phyloP scores from a whole-genome alignment of 2,888 invertebrate species.

The Rhagium mordax region DNA sequence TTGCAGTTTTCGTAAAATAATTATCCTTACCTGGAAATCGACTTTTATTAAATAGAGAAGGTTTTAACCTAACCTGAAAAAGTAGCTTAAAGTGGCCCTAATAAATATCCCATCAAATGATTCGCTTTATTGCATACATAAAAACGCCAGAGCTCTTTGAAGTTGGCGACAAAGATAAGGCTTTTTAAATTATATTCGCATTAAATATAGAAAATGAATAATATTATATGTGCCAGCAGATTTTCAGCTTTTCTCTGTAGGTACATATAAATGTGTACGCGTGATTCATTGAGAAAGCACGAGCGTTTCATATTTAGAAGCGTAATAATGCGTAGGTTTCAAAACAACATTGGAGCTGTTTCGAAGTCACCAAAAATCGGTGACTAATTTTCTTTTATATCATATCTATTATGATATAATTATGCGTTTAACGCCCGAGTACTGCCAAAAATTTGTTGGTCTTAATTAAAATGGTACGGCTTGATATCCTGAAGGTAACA shows the following conservation, averaged over 20 bases:
- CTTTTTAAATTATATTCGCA: neutral
- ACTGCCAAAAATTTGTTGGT: neutral
- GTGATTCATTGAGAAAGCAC: slow-evolving; percentile 51
- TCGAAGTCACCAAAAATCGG: neutral
- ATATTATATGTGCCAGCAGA: slow-evolving; percentile 54
- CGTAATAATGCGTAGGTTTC: slow-evolving; percentile 14
- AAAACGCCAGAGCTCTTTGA: neutral
- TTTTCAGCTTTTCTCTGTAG: slow-evolving; percentile 40
- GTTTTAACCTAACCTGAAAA: too few relatives aligned
- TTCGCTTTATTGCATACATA: neutral
- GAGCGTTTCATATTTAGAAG: slow-evolving; percentile 13
- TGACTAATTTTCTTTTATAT: slow-evolving; percentile 13
- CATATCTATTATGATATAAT: neutral
- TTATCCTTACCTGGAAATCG: too few relatives aligned
- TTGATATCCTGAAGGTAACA: neutral
- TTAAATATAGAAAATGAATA: slow-evolving; percentile 56
- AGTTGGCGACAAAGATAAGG: neutral
- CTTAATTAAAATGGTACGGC: too few relatives aligned
- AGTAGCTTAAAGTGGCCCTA: too few relatives aligned
- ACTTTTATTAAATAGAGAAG: too few relatives aligned
- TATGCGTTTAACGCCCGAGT: neutral
- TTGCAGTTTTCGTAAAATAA: too few relatives aligned
- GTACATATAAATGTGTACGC: slow-evolving; percentile 42
- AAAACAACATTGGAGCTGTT: slow-evolving; percentile 11
- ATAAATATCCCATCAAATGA: too few relatives aligned